Percentiles rank a stretch among this genome's conserved stretches.
Conservation (phyloP, 1,140 invertebrate genomes). For the Nasonia longicornis region DNA sequence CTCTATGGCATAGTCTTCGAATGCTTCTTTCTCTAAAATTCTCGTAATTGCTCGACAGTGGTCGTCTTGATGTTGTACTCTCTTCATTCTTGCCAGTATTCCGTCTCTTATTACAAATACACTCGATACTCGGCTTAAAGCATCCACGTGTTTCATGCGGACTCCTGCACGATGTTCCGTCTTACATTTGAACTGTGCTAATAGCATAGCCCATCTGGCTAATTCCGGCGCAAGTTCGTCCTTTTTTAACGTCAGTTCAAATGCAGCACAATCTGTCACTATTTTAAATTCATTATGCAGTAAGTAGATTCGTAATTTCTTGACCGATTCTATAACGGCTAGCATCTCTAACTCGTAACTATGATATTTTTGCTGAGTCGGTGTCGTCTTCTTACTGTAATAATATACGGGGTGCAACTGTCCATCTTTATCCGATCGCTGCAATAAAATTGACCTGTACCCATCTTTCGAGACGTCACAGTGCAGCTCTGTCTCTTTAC, state of each 20-base stretch:
- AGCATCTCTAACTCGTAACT: conserved; percentile 46
- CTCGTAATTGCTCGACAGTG: not conserved
- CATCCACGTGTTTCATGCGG: conserved; percentile 4
- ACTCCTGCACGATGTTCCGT: not conserved
- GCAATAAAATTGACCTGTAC: conserved; percentile 57
- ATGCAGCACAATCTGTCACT: conserved; percentile 60
- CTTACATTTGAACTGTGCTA: not conserved
- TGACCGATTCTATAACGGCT: conserved; percentile 45
- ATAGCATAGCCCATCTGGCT: not conserved
- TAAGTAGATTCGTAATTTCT: conserved; percentile 56
- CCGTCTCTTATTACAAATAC: not conserved
- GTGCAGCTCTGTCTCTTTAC: conserved; percentile 47
- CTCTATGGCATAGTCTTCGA: not conserved
- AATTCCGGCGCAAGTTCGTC: not conserved
- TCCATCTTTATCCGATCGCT: conserved; percentile 46
- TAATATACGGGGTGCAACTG: conserved; percentile 42
- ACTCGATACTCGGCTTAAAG: not conserved
- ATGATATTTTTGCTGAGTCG: conserved; percentile 39
- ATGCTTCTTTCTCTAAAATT: not conserved
- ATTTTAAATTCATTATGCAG: conserved; percentile 57
- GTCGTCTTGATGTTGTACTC: not conserved
- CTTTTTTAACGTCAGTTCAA: conserved; percentile 26
- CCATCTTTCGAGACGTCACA: conserved; percentile 55
- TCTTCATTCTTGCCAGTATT: not conserved
- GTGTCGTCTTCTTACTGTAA: conserved; percentile 38